Evolutionary conservation across 1,140 invertebrate genomes (phyloP), one percentile per base, ranked within the genome.

Genomic region (Vollenhovia emeryi): DNA sequence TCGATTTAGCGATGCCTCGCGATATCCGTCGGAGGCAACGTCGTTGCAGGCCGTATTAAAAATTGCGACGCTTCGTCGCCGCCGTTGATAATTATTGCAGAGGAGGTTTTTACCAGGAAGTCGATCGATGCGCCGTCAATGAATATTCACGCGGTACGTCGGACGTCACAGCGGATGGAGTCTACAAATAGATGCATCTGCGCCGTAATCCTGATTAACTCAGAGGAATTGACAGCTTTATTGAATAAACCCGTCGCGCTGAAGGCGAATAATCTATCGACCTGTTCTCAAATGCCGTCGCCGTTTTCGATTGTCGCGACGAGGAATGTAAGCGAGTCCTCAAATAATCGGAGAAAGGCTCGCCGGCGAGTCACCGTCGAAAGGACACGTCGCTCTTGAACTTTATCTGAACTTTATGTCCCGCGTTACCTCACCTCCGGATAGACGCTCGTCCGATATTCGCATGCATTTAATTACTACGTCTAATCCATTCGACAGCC

Each of bases 81-180:
- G 27, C 2, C 1, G 21, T 68, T 40, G 9, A 79, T 68, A 79
- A 79, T 52, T 52, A 79, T 52, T 68, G 5, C 33, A 52, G 21
- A 52, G 33, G 7, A 43, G 18, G 2, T 52, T 66, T 68, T 68
- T 33, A 52, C 5, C 76, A 13, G 60, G 45, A 79, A 68, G 62
- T 68, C 62, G 45, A 21, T 40, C 30, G 33, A 79, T n/a, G n/a
- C n/a, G n/a, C n/a, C n/a, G n/a, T n/a, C n/a, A n/a, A n/a, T 68
- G 60, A 79, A 79, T 79, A 79, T 79, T 79, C 33, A 78, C 43
- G 57, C 40, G 55, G n/a, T 36, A 45, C 8, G 11, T 83, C 52
- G 21, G 30, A 40, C 69, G n/a, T 84, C 18, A 75, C 55, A n/a
- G 27, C 48, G 52, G 40, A 60, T 59, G 43, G 21, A 75, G 30